Conservation (phyloP, 2,888 invertebrate genomes). For the Clepsis dumicolana region DNA sequence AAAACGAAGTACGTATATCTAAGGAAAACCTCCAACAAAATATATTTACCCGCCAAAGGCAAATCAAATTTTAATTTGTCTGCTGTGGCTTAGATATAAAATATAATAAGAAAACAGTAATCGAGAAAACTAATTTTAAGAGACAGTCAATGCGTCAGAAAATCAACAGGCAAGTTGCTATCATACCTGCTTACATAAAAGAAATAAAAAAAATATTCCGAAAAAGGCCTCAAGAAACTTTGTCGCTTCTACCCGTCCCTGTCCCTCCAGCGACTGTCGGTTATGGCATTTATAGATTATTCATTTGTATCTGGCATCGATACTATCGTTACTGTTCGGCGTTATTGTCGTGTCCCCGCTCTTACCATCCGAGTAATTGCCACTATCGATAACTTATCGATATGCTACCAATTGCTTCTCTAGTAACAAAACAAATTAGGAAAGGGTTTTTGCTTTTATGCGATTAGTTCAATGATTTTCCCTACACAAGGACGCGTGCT, state of each 20-base stretch:
- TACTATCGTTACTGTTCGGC: constrained; percentile 66
- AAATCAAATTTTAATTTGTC: no score
- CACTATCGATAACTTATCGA: constrained; percentile 41
- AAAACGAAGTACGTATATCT: no score
- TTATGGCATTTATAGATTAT: constrained; percentile 84
- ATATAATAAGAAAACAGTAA: no score
- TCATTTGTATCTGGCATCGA: constrained; percentile 83
- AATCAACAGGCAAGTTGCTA: no score
- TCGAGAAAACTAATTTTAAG: no score
- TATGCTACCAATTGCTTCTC: constrained; percentile 46
- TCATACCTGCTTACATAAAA: no score
- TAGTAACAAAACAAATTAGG: constrained; percentile 5
- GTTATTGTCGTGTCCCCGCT: constrained; percentile 77
- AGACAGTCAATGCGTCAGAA: no score
- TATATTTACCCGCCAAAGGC: no score
- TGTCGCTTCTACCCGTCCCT: constrained; percentile 56
- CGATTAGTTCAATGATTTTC: not conserved
- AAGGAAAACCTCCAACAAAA: no score
- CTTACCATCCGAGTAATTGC: constrained; percentile 69
- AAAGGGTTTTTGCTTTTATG: constrained; percentile 14
- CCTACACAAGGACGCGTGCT: not conserved
- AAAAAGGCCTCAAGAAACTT: not conserved
- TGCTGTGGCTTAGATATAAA: no score
- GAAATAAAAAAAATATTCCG: no score
- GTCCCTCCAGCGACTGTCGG: constrained; percentile 67